Percentiles rank a stretch among this genome's conserved stretches.
Evolutionary conservation across 2,888 invertebrate species (phyloP).

Genomic region (Eucriotettix oculatus): DNA sequence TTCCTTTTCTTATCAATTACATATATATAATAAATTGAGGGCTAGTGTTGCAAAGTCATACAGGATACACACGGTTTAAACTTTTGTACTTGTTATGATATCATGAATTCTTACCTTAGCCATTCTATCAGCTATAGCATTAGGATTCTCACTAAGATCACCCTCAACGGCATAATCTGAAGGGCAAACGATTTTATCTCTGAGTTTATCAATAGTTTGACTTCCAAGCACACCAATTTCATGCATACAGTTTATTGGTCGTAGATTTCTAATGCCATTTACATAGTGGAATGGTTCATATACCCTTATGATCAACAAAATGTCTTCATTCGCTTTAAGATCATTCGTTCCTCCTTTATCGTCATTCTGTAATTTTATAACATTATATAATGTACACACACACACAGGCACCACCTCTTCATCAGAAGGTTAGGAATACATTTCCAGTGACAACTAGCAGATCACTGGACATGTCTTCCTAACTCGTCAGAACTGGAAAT

Average conservation of each 20-base stretch:
- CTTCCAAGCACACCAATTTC: constrained; percentile 46
- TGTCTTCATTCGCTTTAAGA: neutral
- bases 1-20: no score
- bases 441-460: no score
- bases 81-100: no score
- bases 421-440: no score
- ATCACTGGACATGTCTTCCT: no score
- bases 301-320: neutral
- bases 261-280: neutral
- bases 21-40: no score
- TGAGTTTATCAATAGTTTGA: constrained; percentile 49
- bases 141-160: constrained; percentile 25
- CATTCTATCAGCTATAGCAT: constrained; percentile 13
- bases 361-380: neutral
- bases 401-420: no score
- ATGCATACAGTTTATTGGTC: constrained; percentile 19
- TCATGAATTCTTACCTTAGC: constrained; percentile 19
- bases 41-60: no score
- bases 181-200: constrained; percentile 57
- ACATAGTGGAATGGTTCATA: neutral
- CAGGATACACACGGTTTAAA: no score
- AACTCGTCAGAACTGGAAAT: no score
- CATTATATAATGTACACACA: no score
- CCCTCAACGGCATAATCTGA: constrained; percentile 38
- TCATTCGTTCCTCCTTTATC: neutral